Conservation (phyloP, 2,797 vertebrate species). For the Tenualosa thibaudeaui region DNA sequence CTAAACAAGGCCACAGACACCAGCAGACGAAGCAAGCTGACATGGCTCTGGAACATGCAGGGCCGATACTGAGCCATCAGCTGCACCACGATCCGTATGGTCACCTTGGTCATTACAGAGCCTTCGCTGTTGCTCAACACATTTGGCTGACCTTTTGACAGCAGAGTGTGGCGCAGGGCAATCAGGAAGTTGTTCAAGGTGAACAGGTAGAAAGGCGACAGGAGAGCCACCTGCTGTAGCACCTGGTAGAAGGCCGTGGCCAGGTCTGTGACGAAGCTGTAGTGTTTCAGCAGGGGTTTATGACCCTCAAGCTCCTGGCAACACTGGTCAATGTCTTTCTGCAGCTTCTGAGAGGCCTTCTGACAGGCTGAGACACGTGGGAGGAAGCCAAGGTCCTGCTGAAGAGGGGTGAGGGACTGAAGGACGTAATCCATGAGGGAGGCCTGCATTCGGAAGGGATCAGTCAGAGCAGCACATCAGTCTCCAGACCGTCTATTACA, state of each 20-base stretch:
- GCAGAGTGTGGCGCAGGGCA: conserved; percentile 58
- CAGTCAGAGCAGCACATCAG: not conserved
- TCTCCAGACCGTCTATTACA: not conserved
- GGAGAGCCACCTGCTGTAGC: conserved; percentile 72
- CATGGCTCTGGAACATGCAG: conserved; percentile 67
- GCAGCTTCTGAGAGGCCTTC: conserved; percentile 54
- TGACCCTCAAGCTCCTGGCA: conserved; percentile 55
- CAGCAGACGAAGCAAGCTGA: conserved; percentile 71
- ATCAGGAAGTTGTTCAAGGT: conserved; percentile 63
- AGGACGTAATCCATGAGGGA: conserved; percentile 66
- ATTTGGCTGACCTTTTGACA: conserved; percentile 40
- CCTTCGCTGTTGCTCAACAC: conserved; percentile 29
- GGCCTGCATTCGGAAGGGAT: conserved; percentile 55
- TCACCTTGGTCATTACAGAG: conserved; percentile 62
- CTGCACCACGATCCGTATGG: conserved; percentile 62
- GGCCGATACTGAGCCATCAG: conserved; percentile 71
- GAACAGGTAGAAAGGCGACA: conserved; percentile 77
- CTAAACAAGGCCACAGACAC: conserved; percentile 70
- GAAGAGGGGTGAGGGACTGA: conserved; percentile 49
- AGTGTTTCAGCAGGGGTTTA: conserved; percentile 51
- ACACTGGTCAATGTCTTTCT: conserved; percentile 53
- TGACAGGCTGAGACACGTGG: conserved; percentile 48
- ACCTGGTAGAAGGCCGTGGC: conserved; percentile 67
- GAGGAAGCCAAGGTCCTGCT: conserved; percentile 61
- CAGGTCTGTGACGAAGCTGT: conserved; percentile 58